Base-by-base conservation (phyloP, 2,113 vertebrate species). In the Fregata magnificens region DNA sequence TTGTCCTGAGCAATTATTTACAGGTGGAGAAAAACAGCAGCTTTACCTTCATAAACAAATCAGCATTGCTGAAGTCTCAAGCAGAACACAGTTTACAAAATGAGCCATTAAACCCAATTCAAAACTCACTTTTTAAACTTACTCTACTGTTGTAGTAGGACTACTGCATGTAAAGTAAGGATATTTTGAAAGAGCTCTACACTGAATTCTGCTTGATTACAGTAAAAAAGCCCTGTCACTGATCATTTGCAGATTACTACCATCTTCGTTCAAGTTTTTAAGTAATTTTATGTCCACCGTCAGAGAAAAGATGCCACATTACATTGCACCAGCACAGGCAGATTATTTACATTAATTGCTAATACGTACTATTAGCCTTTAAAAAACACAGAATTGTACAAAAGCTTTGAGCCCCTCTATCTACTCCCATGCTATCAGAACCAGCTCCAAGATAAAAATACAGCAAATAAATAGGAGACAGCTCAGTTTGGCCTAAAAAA, bases 41-140 rank as follows among this genome's bases (percentile, higher is more conserved):
- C 82, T 85, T 90, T 61, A 88, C 62, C 90, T 85, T 87, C 74
- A 72, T 91, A 93, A 96, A 95, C 96, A 96, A 89, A 56, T 20
- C 1, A 0, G 49, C 50, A 56, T 2, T 10, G 73, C 52, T 72
- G 7, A 55, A 79, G 47, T 42, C 73, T 76, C 77, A 45, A 50
- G 61, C 7, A 84, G 38, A 84, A 76, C 13, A 74, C 0, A 72
- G 67, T 82, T 89, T 74, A 81, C 31, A 63, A 49, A 70, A 42
- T 20, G 9, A 71, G n/a, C 26, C 34, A 67, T 47, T 74, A 92
- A 82, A 70, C 2, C 13, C 66, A 55, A 88, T 50, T 70, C 14
- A 89, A 34, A 82, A 52, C 26, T 53, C 38, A 29, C 29, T 77
- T 86, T 83, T 82, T 50, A 56, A 80, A n/a, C 32, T 76, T 58